These are phyloP conservation scores for Archegozetes longisetosus DNA, from an alignment of 1,140 invertebrate species.

Conservation along the genomic window DNA sequence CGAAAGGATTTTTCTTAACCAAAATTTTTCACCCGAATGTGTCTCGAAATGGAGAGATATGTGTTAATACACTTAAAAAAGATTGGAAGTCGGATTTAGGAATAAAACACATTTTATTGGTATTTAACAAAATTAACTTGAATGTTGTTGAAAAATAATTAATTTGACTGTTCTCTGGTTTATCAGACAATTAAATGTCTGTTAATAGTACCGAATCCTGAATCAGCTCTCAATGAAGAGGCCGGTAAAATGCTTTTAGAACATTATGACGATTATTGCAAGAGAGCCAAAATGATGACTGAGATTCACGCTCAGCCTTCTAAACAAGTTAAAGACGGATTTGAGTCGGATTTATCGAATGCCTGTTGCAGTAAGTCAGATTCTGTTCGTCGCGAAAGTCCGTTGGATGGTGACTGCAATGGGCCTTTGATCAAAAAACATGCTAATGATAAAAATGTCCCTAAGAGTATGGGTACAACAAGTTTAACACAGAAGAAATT, in stretches of 20 bases:
- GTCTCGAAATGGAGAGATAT: slow-evolving; percentile 82
- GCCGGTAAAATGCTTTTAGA: slow-evolving; percentile 32
- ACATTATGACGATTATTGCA: slow-evolving; percentile 76
- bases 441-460: slow-evolving; percentile 39
- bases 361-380: slow-evolving; percentile 12
- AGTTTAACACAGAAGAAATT: slow-evolving; percentile 51
- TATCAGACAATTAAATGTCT: slow-evolving; percentile 71
- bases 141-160: too few species aligned
- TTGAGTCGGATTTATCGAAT: slow-evolving; percentile 3
- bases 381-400: slow-evolving; percentile 27
- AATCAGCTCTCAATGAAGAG: slow-evolving; percentile 84
- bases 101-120: slow-evolving; percentile 84
- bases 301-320: slow-evolving; percentile 65
- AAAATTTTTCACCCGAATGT: slow-evolving; percentile 98
- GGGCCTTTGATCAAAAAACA: slow-evolving; percentile 67
- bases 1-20: slow-evolving; percentile 86
- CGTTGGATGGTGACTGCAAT: slow-evolving; percentile 32
- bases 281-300: slow-evolving; percentile 79
- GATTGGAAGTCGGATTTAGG: slow-evolving; percentile 93
- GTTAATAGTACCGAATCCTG: slow-evolving; percentile 80
- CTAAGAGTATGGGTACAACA: slow-evolving; percentile 47
- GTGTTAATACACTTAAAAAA: slow-evolving; percentile 91
- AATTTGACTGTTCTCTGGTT: slow-evolving; percentile 1
- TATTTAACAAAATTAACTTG: too few species aligned
- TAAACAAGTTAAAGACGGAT: slow-evolving; percentile 28